phyloP scores from a whole-genome alignment of 2,888 invertebrate species.

The Quadroppia sp. region DNA sequence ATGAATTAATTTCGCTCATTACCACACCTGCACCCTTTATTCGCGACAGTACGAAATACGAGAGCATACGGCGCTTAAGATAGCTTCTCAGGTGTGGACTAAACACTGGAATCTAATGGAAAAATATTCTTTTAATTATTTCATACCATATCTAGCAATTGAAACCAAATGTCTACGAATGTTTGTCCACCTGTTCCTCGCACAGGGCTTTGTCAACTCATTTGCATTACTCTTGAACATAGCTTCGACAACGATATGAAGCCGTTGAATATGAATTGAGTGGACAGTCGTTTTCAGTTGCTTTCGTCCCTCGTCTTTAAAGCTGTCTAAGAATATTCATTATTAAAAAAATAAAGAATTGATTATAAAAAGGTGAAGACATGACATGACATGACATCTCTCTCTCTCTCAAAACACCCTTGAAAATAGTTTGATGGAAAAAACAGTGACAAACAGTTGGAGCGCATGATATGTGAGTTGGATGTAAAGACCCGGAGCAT shows the following conservation, averaged over 20 bases:
- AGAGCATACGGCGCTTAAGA: constrained; percentile 45
- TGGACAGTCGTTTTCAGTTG: constrained; percentile 9
- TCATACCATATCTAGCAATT: constrained; percentile 45
- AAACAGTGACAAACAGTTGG: no score
- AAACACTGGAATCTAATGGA: constrained; percentile 38
- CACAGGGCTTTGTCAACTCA: constrained; percentile 17
- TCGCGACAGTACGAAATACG: not conserved
- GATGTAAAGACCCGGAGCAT: no score
- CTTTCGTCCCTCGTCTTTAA: constrained; percentile 37
- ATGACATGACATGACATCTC: no score
- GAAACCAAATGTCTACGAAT: constrained; percentile 48
- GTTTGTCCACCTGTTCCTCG: constrained; percentile 47
- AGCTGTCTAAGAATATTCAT: constrained; percentile 35
- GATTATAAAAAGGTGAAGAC: no score
- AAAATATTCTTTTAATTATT: not conserved
- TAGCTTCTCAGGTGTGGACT: constrained; percentile 47
- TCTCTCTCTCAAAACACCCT: no score
- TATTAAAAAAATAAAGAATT: no score
- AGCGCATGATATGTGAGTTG: no score
- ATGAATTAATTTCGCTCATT: no score
- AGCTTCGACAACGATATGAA: constrained; percentile 10
- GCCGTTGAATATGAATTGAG: constrained; percentile 39
- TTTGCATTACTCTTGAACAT: not conserved
- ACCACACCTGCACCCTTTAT: constrained; percentile 39
- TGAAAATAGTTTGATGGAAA: no score